Evolutionary conservation across 1,140 invertebrate species (phyloP).

Genomic region (Camponotus pennsylvanicus): DNA sequence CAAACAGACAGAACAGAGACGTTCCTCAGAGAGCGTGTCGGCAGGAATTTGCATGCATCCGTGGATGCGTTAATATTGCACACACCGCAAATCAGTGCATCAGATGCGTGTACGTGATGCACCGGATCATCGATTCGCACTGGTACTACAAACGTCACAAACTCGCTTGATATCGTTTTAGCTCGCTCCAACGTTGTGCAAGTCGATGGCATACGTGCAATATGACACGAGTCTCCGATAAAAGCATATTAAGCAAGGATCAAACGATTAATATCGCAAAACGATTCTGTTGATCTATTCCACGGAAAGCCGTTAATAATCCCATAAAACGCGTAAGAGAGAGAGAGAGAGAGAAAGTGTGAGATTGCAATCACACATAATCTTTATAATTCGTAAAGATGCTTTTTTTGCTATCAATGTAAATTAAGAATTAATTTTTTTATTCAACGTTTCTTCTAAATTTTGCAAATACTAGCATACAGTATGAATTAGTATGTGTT

Average conservation of each 20-base stretch:
- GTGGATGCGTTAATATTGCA: constrained; percentile 38
- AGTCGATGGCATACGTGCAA: constrained; percentile 24
- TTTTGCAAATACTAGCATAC: too few relatives aligned
- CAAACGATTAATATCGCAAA: not conserved
- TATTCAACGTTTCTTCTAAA: too few relatives aligned
- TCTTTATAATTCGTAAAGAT: too few relatives aligned
- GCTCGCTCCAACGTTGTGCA: constrained; percentile 2
- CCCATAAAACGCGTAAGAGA: not conserved
- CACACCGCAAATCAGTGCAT: not conserved
- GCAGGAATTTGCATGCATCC: constrained; percentile 47
- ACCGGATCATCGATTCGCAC: constrained; percentile 31
- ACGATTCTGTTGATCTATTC: not conserved
- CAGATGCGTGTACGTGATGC: not conserved
- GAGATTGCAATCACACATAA: too few relatives aligned
- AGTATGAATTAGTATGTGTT: too few relatives aligned
- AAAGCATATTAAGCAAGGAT: constrained; percentile 11
- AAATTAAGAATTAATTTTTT: too few relatives aligned
- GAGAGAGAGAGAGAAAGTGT: too few relatives aligned
- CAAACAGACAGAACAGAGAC: constrained; percentile 68
- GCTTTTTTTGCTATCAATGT: too few relatives aligned
- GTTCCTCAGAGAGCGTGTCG: constrained; percentile 42
- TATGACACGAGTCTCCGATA: not conserved
- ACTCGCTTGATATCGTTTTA: constrained; percentile 34
- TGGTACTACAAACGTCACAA: constrained; percentile 15
- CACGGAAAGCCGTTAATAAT: not conserved